Conservation (phyloP, 35 echinoderm and acorn worm species). For the Eucidaris tribuloides region DNA sequence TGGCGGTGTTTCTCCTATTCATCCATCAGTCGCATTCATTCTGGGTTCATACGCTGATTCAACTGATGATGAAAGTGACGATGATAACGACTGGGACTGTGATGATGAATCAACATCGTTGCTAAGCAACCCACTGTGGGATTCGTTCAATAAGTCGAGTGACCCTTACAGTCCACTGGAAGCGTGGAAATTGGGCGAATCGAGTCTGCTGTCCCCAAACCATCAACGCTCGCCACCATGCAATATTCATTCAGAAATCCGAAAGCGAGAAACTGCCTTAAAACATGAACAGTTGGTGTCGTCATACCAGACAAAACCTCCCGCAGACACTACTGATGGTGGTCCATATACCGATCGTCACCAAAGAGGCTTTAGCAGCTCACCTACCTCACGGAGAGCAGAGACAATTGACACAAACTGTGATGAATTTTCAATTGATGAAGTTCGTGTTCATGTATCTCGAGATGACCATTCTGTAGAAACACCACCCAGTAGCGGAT, state of each 20-base stretch:
- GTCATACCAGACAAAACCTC: too few species aligned
- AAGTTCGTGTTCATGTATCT: neutral
- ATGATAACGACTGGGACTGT: neutral
- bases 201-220: neutral
- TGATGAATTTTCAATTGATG: neutral
- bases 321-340: too few species aligned
- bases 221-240: neutral
- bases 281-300: too few species aligned
- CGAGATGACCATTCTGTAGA: neutral
- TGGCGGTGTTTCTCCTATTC: neutral
- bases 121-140: neutral
- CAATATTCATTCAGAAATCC: neutral
- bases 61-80: neutral
- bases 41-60: neutral
- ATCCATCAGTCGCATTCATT: conserved; percentile 7
- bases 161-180: conserved; percentile 21
- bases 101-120: neutral
- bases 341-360: neutral
- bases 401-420: too few species aligned
- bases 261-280: neutral
- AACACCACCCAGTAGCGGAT: neutral
- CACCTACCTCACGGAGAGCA: neutral
- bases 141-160: neutral
- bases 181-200: neutral
- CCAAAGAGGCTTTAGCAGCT: neutral